Base-by-base conservation (phyloP, 2,888 invertebrate species). In the Melinaea menophilus region DNA sequence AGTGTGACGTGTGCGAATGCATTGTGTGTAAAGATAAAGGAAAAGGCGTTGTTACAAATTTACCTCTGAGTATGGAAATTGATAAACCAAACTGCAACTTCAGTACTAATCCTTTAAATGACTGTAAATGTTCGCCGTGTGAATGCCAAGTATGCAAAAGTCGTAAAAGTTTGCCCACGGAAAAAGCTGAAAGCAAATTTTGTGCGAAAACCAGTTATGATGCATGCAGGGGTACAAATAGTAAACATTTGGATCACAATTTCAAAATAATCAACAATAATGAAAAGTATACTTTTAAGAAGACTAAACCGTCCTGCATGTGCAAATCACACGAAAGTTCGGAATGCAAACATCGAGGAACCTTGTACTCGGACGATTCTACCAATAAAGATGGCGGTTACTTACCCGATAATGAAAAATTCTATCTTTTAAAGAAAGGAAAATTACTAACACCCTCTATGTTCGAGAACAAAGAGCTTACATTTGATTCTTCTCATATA, bases 1-100 rank as follows among this genome's bases (percentile, higher is more conserved):
- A 57, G 47, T 83, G 80, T 35, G 67, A 68, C 13, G 63, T 69
- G n/a, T 84, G 83, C 58, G 76, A 81, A 67, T 84, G 80, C 67
- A 55, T 79, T 22, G 60, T 65, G 33, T 83, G 80, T 65, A 67
- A 71, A 59, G 69, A 68, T 33, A 74, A 74, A 67, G 68, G 74
- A 55, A 65, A 71, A 47, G 41, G 41, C 7, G 11, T 7, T 41
- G 9, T 41, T 9, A 41, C 0, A 41, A 41, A 41, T 9, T 9
- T 9, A 41, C 11, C 41, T 41, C 54, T 57, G 41, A 59, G 61
- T 5, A 68, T 62, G 41, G 33, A 59, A 46, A 65, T 67, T 13
- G 56, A 64, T 34, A 5, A 35, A 35, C 37, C 34, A 35, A 34
- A 56, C 58, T 34, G 5, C 13, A 3, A 31, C 22, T 41, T 55